Percentiles rank a stretch among this genome's conserved stretches.
phyloP scores from a whole-genome alignment of 2,888 invertebrate species.

The Drosophila recens region DNA sequence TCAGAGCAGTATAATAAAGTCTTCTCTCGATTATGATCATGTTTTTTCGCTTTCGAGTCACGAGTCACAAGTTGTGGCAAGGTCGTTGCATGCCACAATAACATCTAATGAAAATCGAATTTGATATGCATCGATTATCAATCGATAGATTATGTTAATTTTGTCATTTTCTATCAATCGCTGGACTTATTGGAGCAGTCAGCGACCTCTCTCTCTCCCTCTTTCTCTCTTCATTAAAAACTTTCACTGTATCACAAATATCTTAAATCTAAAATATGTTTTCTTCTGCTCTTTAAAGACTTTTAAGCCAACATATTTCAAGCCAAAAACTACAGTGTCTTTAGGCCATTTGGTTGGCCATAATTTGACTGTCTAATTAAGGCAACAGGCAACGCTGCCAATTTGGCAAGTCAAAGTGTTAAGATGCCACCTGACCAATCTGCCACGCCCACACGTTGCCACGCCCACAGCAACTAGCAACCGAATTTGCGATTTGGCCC shows the following conservation, averaged over 20 bases:
- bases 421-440: slow-evolving; percentile 65
- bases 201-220: slow-evolving; percentile 10
- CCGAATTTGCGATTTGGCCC: slow-evolving; percentile 47
- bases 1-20: slow-evolving; percentile 3
- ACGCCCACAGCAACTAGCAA: slow-evolving; percentile 44
- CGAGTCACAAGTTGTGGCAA: slow-evolving; percentile 21
- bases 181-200: slow-evolving; percentile 43
- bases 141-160: slow-evolving; percentile 55
- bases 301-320: background rate
- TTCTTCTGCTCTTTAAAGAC: background rate
- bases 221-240: slow-evolving; percentile 6
- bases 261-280: slow-evolving; percentile 3
- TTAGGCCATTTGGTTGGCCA: slow-evolving; percentile 48
- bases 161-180: slow-evolving; percentile 29
- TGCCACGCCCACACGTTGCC: slow-evolving; percentile 24
- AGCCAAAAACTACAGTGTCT: slow-evolving; percentile 15
- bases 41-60: slow-evolving; percentile 20
- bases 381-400: slow-evolving; percentile 53
- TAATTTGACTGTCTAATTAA: slow-evolving; percentile 59
- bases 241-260: slow-evolving; percentile 41
- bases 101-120: slow-evolving; percentile 29
- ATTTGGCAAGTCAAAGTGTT: slow-evolving; percentile 72
- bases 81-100: slow-evolving; percentile 48
- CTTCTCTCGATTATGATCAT: slow-evolving; percentile 1
- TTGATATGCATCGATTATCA: slow-evolving; percentile 30